These are phyloP conservation scores for Aphelinus atriplicis DNA, from an alignment of 1,140 invertebrate genomes.

Conservation along the genomic window DNA sequence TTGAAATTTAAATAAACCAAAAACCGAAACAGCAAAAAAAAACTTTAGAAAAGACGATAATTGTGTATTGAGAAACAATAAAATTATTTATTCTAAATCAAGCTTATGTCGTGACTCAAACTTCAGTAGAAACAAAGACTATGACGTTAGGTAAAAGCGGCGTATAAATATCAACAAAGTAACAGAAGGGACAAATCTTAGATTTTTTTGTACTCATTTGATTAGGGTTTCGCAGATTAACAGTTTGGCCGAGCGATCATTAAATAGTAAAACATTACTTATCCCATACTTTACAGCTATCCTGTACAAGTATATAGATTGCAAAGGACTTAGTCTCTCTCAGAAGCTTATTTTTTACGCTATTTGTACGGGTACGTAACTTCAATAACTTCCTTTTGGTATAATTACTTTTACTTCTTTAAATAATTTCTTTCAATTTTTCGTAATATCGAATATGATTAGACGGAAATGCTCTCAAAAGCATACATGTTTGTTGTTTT, in stretches of 20 bases:
- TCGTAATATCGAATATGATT: constrained; percentile 22
- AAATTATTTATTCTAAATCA: constrained; percentile 4
- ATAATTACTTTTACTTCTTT: background rate
- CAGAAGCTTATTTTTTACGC: constrained; percentile 17
- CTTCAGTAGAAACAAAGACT: constrained; percentile 46
- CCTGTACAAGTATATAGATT: constrained; percentile 28
- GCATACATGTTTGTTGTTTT: constrained; percentile 20
- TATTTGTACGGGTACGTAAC: constrained; percentile 12
- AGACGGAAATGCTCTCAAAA: constrained; percentile 34
- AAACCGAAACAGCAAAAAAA: too few relatives aligned
- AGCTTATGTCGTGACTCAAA: constrained; percentile 30
- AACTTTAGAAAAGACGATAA: too few relatives aligned
- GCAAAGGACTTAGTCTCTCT: constrained; percentile 19
- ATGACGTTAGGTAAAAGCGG: constrained; percentile 43
- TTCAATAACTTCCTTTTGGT: constrained; percentile 7
- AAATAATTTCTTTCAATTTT: constrained; percentile 32
- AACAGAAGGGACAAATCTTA: constrained; percentile 53
- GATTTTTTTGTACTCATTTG: constrained; percentile 65
- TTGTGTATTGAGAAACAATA: background rate
- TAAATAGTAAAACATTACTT: constrained; percentile 35
- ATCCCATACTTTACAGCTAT: constrained; percentile 16
- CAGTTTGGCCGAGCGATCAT: constrained; percentile 57
- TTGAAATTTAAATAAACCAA: too few relatives aligned
- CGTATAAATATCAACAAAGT: constrained; percentile 50
- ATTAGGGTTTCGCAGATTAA: constrained; percentile 53